These are phyloP conservation scores for Huso huso DNA, from an alignment of 2,797 vertebrate genomes.

Conservation along the genomic window DNA sequence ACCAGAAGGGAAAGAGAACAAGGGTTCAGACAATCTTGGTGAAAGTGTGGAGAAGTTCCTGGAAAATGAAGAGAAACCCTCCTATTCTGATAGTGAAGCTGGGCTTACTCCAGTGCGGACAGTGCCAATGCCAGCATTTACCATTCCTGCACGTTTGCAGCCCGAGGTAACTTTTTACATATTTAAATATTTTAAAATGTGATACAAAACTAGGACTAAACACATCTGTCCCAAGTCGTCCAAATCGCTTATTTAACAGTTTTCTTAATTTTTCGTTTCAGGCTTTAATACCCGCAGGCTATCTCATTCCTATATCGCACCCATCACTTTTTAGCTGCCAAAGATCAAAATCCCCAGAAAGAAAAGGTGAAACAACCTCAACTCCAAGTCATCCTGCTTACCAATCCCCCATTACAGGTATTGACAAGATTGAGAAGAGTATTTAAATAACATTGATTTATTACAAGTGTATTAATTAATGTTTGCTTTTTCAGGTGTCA, in stretches of 20 bases:
- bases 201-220: not conserved
- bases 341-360: slow-evolving; percentile 40
- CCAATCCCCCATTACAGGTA: slow-evolving; percentile 75
- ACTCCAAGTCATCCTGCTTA: slow-evolving; percentile 65
- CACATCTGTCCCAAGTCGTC: not conserved
- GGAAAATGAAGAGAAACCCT: slow-evolving; percentile 47
- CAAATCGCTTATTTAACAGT: not conserved
- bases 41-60: slow-evolving; percentile 52
- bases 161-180: slow-evolving; percentile 19
- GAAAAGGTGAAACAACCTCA: slow-evolving; percentile 49
- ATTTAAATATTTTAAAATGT: too few species aligned
- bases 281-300: slow-evolving; percentile 79
- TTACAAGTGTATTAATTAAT: slow-evolving; percentile 4
- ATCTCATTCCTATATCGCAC: slow-evolving; percentile 81
- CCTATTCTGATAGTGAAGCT: slow-evolving; percentile 37
- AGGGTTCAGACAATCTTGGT: slow-evolving; percentile 32
- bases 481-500: slow-evolving; percentile 41
- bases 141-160: slow-evolving; percentile 26
- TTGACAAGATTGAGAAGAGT: not conserved
- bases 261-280: slow-evolving; percentile 41
- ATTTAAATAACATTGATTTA: slow-evolving; percentile 2
- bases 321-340: slow-evolving; percentile 54
- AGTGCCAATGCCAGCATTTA: slow-evolving; percentile 31
- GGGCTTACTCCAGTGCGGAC: slow-evolving; percentile 42
- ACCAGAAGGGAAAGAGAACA: slow-evolving; percentile 33